These are phyloP conservation scores for Ctenopoma multispine DNA, from an alignment of 2,797 vertebrate species.

Conservation along the genomic window DNA sequence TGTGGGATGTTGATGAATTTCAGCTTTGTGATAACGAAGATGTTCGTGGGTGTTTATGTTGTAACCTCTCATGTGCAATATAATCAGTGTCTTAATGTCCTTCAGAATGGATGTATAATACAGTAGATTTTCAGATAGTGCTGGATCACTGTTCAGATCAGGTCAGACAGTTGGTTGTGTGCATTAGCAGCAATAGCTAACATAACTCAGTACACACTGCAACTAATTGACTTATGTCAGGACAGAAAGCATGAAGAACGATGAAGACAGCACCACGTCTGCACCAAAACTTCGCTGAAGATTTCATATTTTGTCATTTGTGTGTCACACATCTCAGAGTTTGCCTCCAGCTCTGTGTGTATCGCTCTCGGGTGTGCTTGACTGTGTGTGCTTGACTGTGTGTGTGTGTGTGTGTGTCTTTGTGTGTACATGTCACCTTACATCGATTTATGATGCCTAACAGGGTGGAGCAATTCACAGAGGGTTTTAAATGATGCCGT, in stretches of 20 bases:
- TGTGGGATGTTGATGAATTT: background rate
- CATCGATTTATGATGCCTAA: slow-evolving; percentile 66
- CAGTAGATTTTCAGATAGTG: background rate
- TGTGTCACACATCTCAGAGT: slow-evolving; percentile 26
- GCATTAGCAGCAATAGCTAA: no score
- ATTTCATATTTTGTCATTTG: slow-evolving; percentile 39
- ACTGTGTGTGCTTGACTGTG: slow-evolving; percentile 1
- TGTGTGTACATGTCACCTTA: slow-evolving; percentile 26
- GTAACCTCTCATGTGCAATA: no score
- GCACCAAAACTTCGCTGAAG: no score
- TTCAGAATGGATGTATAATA: background rate
- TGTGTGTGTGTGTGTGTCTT: slow-evolving; percentile 8
- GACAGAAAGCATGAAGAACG: background rate
- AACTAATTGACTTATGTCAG: background rate
- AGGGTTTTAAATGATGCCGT: slow-evolving; percentile 46
- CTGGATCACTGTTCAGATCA: no score
- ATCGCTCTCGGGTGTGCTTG: no score
- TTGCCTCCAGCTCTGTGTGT: background rate
- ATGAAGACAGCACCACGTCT: background rate
- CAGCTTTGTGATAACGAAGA: no score
- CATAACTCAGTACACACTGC: no score
- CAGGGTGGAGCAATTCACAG: slow-evolving; percentile 52
- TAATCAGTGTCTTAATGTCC: background rate
- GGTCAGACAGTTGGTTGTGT: no score
- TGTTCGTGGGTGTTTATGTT: background rate